Evolutionary conservation across 2,888 invertebrate species (phyloP), one percentile per base, ranked within the genome.

Genomic region (Dugesia japonica): DNA sequence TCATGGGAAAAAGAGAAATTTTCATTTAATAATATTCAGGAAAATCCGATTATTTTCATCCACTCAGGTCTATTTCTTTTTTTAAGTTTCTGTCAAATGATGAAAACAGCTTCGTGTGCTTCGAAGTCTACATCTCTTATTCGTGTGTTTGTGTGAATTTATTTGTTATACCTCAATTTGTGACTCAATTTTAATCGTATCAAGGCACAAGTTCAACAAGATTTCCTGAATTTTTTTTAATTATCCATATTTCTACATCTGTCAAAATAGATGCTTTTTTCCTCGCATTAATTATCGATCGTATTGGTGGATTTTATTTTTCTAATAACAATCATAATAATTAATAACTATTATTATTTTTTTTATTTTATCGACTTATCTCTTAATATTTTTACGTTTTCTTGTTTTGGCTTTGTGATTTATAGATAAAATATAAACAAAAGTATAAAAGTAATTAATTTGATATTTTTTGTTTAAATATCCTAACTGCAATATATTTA

Each of bases 41-140:
- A 56, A 56, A 56, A 56, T 23, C 23, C 56, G 56, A 56, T 56
- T 56, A 56, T 56, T 56, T 56, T 56, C 56, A 56, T 56, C 56
- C 56, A 56, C 56, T 56, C 56, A 56, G 56, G 23, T 56, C 56
- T 56, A 56, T 56, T 56, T 56, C 56, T 56, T 56, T 38, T 38
- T 56, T 56, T 56, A 56, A 56, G 56, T 56, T 56, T 56, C 56
- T 56, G 56, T 56, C 56, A 56, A 56, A 56, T 56, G n/a, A 56
- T 56, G 23, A 56, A 56, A 56, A 56, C 56, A 56, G 56, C 56
- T 56, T 56, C 23, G 56, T 56, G 56, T 56, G 56, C 56, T 56
- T 56, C 56, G 7, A 56, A 9, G 56, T 56, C 23, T 56, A 56
- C 23, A 56, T 56, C 56, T 56, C 56, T 56, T 56, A 56, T 20